Evolutionary conservation across 2,113 vertebrate species (phyloP), one percentile per base, ranked within the genome.

Genomic region (Chlamydotis undulata): DNA sequence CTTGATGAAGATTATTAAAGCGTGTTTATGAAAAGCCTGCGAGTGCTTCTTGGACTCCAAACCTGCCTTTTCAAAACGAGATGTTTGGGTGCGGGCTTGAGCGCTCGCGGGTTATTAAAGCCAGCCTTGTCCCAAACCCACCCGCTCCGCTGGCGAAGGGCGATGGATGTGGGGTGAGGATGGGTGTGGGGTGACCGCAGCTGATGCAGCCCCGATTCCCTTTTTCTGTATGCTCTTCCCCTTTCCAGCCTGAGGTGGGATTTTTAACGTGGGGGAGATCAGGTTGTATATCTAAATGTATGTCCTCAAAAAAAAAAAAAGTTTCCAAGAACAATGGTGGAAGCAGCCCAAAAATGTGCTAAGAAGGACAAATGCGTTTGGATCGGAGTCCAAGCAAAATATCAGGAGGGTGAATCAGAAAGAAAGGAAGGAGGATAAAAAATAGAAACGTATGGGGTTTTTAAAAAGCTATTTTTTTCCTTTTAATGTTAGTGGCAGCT

Each of bases 351-450:
- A 98, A 98, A 98, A 98, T 98, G 96, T 97, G 97, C 93, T 98
- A 91, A 91, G 90, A 91, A 96, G 98, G 97, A 96, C 82, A 93
- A 98, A 96, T 96, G 96, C 93, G 70, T 96, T 89, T 96, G 87
- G 89, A 25, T 49, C 96, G 96, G 64, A 94, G 93, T 97, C 98
- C 98, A 98, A 98, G 96, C 65, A 98, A 98, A 98, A 98, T 98
- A 98, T 98, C 96, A 97, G 97, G 98, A 94, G 94, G 95, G 97
- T 98, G 97, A 98, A 98, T 98, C 97, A 98, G 97, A 97, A 97
- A 85, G 88, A 69, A 65, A 86, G 69, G 93, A 89, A 80, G 13
- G 63, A 24, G 8, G 6, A 2, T 2, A 47, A 19, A 55, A 64
- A 96, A 89, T 28, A 97, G 93, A 96, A 97, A 97, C 43, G 90